Percentiles rank a stretch among this genome's conserved stretches.
Conservation (phyloP, 35 echinoderm and acorn worm genomes). For the Diadema setosum region DNA sequence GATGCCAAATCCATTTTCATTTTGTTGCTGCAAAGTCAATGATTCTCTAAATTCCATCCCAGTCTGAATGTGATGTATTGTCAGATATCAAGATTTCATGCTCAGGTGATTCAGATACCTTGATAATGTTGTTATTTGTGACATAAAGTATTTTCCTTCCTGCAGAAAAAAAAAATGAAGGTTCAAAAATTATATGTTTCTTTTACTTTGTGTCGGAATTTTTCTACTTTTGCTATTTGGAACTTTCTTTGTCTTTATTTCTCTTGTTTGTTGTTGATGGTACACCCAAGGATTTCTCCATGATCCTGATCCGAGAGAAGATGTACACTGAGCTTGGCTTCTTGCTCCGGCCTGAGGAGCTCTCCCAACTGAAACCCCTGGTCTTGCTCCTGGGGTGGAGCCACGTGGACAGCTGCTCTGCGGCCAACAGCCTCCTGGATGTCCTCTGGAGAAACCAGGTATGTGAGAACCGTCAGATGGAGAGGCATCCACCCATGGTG, state of each 20-base stretch:
- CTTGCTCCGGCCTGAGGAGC: slow-evolving; percentile 60
- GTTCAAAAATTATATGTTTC: background rate
- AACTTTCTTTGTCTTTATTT: background rate
- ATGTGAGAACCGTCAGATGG: too few relatives aligned
- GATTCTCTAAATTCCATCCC: too few relatives aligned
- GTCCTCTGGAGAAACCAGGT: slow-evolving; percentile 57
- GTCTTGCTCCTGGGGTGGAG: slow-evolving; percentile 84
- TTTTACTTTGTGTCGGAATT: background rate
- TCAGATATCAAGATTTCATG: too few relatives aligned
- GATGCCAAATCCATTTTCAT: too few relatives aligned
- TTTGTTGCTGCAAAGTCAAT: too few relatives aligned
- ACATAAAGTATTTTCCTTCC: too few relatives aligned
- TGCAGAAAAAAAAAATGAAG: too few relatives aligned
- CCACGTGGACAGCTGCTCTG: slow-evolving; percentile 46
- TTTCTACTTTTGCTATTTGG: background rate
- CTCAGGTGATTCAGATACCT: too few relatives aligned
- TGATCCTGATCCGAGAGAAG: slow-evolving; percentile 76
- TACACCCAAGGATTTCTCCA: slow-evolving; percentile 42
- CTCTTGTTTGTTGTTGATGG: too few relatives aligned
- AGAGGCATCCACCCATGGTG: too few relatives aligned
- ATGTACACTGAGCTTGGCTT: slow-evolving; percentile 70
- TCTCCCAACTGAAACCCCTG: slow-evolving; percentile 66
- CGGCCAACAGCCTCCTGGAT: slow-evolving; percentile 63
- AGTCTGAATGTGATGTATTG: too few relatives aligned
- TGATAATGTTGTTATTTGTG: too few relatives aligned